These are phyloP conservation scores for Aphelenchoides fujianensis DNA, from an alignment of 1,140 invertebrate species.

Conservation along the genomic window DNA sequence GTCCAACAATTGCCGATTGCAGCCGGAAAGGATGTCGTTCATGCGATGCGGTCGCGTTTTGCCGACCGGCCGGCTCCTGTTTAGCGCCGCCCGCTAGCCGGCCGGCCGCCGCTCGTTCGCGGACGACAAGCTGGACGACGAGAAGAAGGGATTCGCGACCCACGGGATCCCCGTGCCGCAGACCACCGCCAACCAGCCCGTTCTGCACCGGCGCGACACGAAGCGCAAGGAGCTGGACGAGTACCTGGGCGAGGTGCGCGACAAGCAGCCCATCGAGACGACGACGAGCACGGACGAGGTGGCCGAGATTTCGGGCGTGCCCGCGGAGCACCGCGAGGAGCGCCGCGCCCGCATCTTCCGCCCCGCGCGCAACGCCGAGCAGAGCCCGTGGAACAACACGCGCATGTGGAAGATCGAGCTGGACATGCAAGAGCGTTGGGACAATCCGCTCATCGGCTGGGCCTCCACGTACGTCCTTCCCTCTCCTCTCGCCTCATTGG, in stretches of 20 bases:
- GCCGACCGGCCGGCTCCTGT: background rate
- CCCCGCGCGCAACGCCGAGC: slow-evolving; percentile 91
- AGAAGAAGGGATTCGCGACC: background rate
- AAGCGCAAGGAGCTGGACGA: slow-evolving; percentile 10
- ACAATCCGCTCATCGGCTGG: slow-evolving; percentile 98
- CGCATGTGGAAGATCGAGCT: slow-evolving; percentile 86
- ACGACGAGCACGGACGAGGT: slow-evolving; percentile 24
- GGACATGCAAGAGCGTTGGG: slow-evolving; percentile 92
- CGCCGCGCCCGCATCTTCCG: slow-evolving; percentile 74
- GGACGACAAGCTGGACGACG: background rate
- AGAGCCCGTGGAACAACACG: slow-evolving; percentile 88
- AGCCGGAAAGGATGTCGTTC: background rate
- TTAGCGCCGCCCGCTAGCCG: background rate
- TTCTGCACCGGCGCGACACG: background rate
- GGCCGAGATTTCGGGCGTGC: slow-evolving; percentile 44
- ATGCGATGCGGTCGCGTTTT: background rate
- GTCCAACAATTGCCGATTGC: too few species aligned
- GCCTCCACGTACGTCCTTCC: slow-evolving; percentile 77
- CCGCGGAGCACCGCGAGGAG: slow-evolving; percentile 40
- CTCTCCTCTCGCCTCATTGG: too few species aligned
- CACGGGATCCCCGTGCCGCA: background rate
- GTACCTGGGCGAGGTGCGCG: background rate
- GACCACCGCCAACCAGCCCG: too few species aligned
- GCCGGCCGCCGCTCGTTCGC: background rate
- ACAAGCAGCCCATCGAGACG: background rate